phyloP scores from a whole-genome alignment of 2,797 vertebrate genomes.

The Malacoraja senta region DNA sequence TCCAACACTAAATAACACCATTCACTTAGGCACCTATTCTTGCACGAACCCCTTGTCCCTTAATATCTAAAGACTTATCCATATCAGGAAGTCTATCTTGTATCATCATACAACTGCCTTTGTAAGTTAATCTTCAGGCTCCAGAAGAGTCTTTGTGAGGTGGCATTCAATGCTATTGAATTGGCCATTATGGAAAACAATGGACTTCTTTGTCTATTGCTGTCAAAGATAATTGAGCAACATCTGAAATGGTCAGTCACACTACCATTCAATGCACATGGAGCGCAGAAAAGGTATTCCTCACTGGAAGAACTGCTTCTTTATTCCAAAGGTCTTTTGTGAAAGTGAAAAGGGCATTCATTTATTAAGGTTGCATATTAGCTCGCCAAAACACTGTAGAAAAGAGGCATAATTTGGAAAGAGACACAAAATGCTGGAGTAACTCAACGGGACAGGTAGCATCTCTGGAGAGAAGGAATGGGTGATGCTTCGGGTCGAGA shows the following conservation, averaged over 20 bases:
- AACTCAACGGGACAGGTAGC: no score
- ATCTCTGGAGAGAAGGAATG: no score
- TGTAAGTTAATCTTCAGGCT: neutral
- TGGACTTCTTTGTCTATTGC: neutral
- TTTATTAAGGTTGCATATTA: neutral
- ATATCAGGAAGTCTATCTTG: neutral
- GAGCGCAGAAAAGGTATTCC: neutral
- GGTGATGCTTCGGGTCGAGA: no score
- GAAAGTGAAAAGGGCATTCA: neutral
- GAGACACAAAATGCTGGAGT: no score
- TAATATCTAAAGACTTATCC: no score
- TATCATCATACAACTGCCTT: neutral
- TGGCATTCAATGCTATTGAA: neutral
- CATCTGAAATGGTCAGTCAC: neutral
- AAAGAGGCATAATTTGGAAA: neutral
- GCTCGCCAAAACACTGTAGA: neutral
- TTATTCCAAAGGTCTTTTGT: slow-evolving; percentile 14
- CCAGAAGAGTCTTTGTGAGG: neutral
- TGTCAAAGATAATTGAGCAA: neutral
- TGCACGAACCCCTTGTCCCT: no score
- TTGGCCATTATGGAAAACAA: neutral
- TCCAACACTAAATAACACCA: no score
- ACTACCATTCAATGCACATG: neutral
- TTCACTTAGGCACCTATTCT: no score
- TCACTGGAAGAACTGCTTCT: neutral